These are phyloP conservation scores for Drosophila repletoides DNA, from an alignment of 1,140 invertebrate genomes.

Conservation along the genomic window DNA sequence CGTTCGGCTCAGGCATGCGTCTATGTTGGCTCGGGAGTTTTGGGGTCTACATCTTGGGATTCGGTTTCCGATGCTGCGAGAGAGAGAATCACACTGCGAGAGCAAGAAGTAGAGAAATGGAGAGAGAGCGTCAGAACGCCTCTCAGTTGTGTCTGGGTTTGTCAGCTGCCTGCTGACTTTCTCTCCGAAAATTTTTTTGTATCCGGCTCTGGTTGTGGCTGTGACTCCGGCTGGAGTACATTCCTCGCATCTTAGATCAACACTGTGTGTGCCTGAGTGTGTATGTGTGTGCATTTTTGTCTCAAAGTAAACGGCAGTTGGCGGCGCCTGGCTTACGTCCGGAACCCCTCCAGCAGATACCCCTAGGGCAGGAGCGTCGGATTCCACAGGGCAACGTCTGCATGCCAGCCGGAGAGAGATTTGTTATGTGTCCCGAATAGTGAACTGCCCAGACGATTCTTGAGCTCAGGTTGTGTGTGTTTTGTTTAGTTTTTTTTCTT, in stretches of 20 bases:
- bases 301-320: conserved; percentile 29
- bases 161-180: conserved; percentile 27
- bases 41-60: conserved; percentile 11
- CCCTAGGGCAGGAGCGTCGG: conserved; percentile 30
- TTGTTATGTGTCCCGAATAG: conserved; percentile 33
- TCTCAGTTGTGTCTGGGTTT: conserved; percentile 24
- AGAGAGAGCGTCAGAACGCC: neutral
- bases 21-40: conserved; percentile 15
- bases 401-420: conserved; percentile 17
- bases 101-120: neutral
- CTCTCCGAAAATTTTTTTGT: neutral
- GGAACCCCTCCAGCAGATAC: conserved; percentile 17
- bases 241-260: neutral
- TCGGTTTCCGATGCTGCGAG: conserved; percentile 6
- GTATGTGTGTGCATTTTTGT: conserved; percentile 5
- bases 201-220: neutral
- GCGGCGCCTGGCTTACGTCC: conserved; percentile 33
- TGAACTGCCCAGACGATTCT: conserved; percentile 39
- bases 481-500: conserved; percentile 1
- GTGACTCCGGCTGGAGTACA: neutral
- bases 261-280: neutral
- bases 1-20: conserved; percentile 30
- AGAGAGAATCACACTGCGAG: neutral
- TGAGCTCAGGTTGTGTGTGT: conserved; percentile 19
- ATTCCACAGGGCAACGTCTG: conserved; percentile 48